Evolutionary conservation across 2,797 vertebrate genomes (phyloP).

Genomic region (Mus minutoides): DNA sequence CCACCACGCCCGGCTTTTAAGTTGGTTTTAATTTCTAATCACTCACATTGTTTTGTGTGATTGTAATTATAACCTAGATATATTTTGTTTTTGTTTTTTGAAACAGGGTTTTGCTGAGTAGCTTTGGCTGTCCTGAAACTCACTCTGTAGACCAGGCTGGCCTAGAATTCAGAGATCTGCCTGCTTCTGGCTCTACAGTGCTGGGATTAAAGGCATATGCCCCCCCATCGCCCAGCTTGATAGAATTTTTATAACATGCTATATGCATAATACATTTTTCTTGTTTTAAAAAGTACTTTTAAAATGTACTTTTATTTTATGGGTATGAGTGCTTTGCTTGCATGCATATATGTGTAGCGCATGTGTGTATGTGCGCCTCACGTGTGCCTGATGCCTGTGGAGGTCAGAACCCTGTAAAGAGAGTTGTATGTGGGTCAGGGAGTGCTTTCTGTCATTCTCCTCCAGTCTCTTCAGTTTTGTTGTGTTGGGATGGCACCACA

Average conservation of each 20-base stretch:
- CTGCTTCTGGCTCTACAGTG: neutral
- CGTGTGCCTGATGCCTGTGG: neutral
- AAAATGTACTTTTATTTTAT: neutral
- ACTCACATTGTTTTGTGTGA: neutral
- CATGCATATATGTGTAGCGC: neutral
- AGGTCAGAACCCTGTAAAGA: neutral
- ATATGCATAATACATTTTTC: neutral
- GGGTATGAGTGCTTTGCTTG: neutral
- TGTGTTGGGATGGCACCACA: neutral
- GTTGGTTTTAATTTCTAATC: constrained; percentile 53
- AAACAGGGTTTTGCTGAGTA: neutral
- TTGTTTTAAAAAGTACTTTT: neutral
- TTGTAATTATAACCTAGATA: constrained; percentile 18
- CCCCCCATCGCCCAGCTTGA: neutral
- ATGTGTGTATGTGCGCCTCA: neutral
- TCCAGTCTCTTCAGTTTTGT: neutral
- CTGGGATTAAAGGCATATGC: neutral
- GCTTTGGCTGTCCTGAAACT: neutral
- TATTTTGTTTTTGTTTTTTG: neutral
- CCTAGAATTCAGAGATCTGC: neutral
- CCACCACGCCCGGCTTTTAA: too few species aligned
- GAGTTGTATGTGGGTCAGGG: neutral
- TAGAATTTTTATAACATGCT: neutral
- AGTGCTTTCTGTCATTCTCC: neutral
- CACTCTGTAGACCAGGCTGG: neutral